Percentiles rank a stretch among this genome's conserved stretches.
phyloP scores from a whole-genome alignment of 1,140 invertebrate genomes.

The Augochlora pura region DNA sequence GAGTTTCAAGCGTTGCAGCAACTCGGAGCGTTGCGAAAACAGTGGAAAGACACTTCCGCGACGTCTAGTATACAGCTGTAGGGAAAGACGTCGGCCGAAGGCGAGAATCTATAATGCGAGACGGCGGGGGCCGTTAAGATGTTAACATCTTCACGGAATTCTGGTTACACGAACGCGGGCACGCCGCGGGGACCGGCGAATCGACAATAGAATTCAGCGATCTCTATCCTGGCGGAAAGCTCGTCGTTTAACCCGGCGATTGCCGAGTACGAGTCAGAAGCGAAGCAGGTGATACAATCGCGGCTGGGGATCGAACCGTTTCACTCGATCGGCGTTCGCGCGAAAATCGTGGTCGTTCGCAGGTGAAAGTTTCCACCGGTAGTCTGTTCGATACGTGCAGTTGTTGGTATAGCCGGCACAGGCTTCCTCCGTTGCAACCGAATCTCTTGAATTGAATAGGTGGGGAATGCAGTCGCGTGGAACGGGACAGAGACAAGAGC shows the following conservation, averaged over 20 bases:
- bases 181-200: not conserved
- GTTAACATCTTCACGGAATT: not conserved
- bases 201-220: not conserved
- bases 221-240: not conserved
- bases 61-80: too few relatives aligned
- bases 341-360: slow-evolving; percentile 39
- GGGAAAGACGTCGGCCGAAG: too few relatives aligned
- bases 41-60: too few relatives aligned
- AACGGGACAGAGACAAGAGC: slow-evolving; percentile 51
- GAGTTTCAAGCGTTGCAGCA: too few relatives aligned
- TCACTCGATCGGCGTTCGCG: slow-evolving; percentile 40
- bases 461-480: slow-evolving; percentile 44
- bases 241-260: slow-evolving; percentile 5
- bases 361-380: slow-evolving; percentile 45
- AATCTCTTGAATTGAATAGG: slow-evolving; percentile 44
- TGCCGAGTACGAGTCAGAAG: slow-evolving; percentile 1
- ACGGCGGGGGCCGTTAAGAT: too few relatives aligned
- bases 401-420: not conserved
- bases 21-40: too few relatives aligned
- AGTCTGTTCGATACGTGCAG: slow-evolving; percentile 6
- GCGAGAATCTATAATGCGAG: too few relatives aligned
- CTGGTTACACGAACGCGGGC: not conserved
- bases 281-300: slow-evolving; percentile 27
- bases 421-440: too few relatives aligned
- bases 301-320: slow-evolving; percentile 4